Evolutionary conservation across 2,113 vertebrate species (phyloP).

Genomic region (Myodes glareolus): DNA sequence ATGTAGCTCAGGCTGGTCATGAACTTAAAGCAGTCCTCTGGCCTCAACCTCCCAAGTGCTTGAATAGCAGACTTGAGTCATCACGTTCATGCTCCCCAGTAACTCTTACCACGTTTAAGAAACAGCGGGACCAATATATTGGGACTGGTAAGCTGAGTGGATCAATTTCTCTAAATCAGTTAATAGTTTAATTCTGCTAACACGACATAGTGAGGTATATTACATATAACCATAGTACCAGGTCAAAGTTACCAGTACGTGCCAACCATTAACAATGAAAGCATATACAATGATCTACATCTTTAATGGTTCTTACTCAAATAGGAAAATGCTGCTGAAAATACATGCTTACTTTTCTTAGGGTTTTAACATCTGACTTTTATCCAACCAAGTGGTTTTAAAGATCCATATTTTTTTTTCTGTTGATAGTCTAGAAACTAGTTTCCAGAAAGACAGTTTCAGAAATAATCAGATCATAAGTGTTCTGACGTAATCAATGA

Average conservation of each 20-base stretch:
- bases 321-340: conserved; percentile 24
- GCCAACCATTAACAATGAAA: neutral
- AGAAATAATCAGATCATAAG: neutral
- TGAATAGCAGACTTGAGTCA: neutral
- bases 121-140: neutral
- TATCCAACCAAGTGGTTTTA: neutral
- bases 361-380: neutral
- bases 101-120: neutral
- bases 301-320: neutral
- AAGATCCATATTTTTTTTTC: neutral
- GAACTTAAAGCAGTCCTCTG: neutral
- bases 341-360: conserved; percentile 4
- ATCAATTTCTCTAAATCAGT: conserved; percentile 26
- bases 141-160: neutral
- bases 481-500: neutral
- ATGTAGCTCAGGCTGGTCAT: neutral
- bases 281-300: neutral
- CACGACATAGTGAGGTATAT: neutral
- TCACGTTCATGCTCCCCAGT: rapidly evolving
- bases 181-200: neutral
- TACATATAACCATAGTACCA: neutral
- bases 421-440: conserved; percentile 13
- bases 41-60: neutral
- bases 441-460: neutral
- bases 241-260: neutral